Base-by-base conservation (phyloP, 2,888 invertebrate genomes). In the Argynnis bischoffii region DNA sequence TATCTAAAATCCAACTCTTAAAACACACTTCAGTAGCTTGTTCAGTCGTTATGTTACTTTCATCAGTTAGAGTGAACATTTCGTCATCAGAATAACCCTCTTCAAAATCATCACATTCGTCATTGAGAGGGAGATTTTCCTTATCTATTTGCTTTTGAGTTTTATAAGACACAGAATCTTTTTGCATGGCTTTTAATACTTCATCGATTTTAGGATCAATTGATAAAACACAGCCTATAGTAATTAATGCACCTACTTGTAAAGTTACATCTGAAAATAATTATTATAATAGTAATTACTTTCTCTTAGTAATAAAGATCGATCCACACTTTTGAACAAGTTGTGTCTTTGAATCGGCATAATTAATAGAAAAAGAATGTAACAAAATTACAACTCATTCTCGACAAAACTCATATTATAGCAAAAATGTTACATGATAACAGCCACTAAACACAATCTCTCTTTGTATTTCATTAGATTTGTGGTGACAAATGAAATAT, bases 171-270 rank as follows among this genome's bases (percentile, higher is more conserved):
- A 79, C 77, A 53, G 83, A 75, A 71, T 90, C 87, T 83, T 93
- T 90, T 73, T 93, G 92, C 73, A 95, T 86, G n/a, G 94, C 89
- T 76, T 86, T 91, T 1, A 93, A 81, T 55, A 95, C 94, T 89
- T 96, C 96, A 3, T 93, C 87, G 0, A 95, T 93, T 56, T 94
- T 90, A 0, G 95, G 95, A 67, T 95, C 94, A 0, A 94, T 87
- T 0, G 95, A 94, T 55, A 96, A 86, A 54, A 96, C 87, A 77
- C 95, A 95, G 46, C 96, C 96, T 81, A 96, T 94, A 26, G 96
- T 95, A 72, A 96, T 95, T 57, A 97, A 79, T 0, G 96, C 95
- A 2, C 95, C 95, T 0, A 97, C 96, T 91, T 95, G 94, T 51
- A 96, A 90, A 13, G 94, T 94, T n/a, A 94, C 88, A 92, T 96